phyloP scores from a whole-genome alignment of 2,797 vertebrate species.

The Oceanodroma leucorhoa region DNA sequence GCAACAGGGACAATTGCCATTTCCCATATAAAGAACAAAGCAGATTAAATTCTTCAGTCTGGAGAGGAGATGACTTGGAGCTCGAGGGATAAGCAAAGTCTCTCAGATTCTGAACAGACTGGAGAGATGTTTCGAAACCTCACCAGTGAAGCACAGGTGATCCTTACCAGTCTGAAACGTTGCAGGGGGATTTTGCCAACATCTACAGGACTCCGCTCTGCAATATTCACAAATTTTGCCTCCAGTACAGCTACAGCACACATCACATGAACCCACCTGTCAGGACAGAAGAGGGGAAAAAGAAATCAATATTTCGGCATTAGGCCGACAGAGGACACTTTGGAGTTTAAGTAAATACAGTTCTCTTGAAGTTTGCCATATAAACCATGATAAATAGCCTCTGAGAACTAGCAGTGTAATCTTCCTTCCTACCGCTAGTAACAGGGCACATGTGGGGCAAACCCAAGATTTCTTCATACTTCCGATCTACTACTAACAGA shows the following conservation, averaged over 20 bases:
- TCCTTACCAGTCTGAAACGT: slow-evolving; percentile 92
- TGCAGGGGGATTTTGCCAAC: slow-evolving; percentile 90
- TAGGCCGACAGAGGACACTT: background rate
- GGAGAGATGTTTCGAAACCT: background rate
- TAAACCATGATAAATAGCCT: background rate
- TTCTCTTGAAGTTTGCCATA: background rate
- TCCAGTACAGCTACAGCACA: slow-evolving; percentile 95
- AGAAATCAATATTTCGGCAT: background rate
- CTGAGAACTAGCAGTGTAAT: background rate
- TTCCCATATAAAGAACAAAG: background rate
- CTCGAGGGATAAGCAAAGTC: background rate
- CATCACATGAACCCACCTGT: slow-evolving; percentile 96
- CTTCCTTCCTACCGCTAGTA: background rate
- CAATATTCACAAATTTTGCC: slow-evolving; percentile 94
- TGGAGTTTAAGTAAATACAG: background rate
- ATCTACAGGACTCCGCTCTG: slow-evolving; percentile 90
- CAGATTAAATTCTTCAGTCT: background rate
- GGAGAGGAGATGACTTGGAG: background rate
- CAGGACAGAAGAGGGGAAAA: background rate
- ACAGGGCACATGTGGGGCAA: background rate
- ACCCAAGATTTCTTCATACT: background rate
- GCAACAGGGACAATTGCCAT: background rate
- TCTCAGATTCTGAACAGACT: background rate
- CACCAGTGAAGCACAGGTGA: background rate
- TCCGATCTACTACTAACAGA: background rate